Evolutionary conservation across 2,888 invertebrate species (phyloP), one percentile per base, ranked within the genome.

Genomic region (Drosophila kuntzei): DNA sequence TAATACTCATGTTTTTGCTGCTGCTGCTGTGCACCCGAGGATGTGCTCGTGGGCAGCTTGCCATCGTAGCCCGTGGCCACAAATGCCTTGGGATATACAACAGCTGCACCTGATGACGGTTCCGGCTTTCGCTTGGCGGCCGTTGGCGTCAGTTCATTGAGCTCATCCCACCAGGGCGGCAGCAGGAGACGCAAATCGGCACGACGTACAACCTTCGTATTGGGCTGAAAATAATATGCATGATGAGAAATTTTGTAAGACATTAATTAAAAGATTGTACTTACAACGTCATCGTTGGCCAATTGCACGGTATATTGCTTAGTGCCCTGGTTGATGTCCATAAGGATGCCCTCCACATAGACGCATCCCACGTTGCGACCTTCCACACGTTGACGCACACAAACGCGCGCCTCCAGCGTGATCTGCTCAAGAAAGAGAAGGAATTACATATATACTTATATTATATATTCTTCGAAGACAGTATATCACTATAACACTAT

Each of bases 81-180:
- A 66, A 89, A 91, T 2, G 76, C 59, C 62, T 78, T 76, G 12
- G 84, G 60, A 54, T 89, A 91, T 16, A 88, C 81, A 59, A 78
- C 41, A 29, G 68, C 54, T 55, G 67, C 60, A 62, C 73, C 36
- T 55, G 78, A 43, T 39, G 72, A 20, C 5, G 59, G 29, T 20
- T 64, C 64, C 37, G 57, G 51, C 43, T 76, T 75, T 5, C 71
- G 76, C 14, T 80, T 75, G 59, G 34, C 62, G 3, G 68, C 36
- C 27, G 80, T 9, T 25, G 87, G 76, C 27, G 89, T 76, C 60
- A 94, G 93, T 85, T 96, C 96, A 87, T 96, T 97, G 65, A 99
- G 92, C 93, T 99, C 99, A 89, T 99, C 99, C 93, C 96, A 97
- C 99, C 99, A 99, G 0, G 99, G 99, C 14, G 98, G 98, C 90